Percentiles rank a stretch among this genome's conserved stretches.
Conservation (phyloP, 1,140 invertebrate species). For the Trachymyrmex cornetzi region DNA sequence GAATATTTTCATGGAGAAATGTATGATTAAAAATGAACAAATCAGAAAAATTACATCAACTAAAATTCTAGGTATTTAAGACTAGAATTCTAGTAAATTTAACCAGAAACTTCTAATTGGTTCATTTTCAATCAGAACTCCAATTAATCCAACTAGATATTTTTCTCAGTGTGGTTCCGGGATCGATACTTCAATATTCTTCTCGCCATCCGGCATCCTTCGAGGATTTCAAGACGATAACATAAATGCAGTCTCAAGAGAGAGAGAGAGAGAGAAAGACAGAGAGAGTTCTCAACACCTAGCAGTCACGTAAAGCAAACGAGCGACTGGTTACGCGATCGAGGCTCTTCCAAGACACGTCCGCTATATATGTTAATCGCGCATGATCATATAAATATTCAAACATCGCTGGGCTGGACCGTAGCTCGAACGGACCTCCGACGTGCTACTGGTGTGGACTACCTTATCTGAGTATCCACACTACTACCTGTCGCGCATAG, state of each 20-base stretch:
- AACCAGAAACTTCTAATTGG: no score
- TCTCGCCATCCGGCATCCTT: not conserved
- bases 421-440: slow-evolving; percentile 23
- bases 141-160: no score
- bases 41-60: no score
- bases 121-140: not conserved
- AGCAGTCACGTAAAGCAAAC: slow-evolving; percentile 23
- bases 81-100: no score
- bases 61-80: no score
- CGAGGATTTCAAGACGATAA: not conserved
- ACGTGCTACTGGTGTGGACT: slow-evolving; percentile 3
- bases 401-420: slow-evolving; percentile 53
- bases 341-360: slow-evolving; percentile 31
- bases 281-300: not conserved
- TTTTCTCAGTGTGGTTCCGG: no score
- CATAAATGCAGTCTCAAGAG: not conserved
- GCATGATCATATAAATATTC: slow-evolving; percentile 59
- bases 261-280: no score
- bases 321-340: slow-evolving; percentile 42
- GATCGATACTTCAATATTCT: not conserved
- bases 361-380: slow-evolving; percentile 61
- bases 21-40: no score
- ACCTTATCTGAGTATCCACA: slow-evolving; percentile 34
- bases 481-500: slow-evolving; percentile 52
- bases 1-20: not conserved